Percentiles rank a stretch among this genome's conserved stretches.
Conservation (phyloP, 1,140 invertebrate genomes). For the Ridgeia piscesae region DNA sequence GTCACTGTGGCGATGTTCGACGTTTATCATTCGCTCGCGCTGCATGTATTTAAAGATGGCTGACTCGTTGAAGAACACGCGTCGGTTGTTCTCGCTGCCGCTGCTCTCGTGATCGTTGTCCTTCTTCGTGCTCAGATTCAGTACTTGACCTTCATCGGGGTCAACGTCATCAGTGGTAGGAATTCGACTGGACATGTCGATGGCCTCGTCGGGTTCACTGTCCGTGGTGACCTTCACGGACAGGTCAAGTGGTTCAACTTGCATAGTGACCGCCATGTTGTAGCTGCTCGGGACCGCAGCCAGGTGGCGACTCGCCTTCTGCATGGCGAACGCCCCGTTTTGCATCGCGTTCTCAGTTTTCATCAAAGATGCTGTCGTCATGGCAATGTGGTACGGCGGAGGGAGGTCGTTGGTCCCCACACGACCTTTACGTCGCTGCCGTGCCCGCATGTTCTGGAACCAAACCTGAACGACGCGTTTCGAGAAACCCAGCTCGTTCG, state of each 20-base stretch:
- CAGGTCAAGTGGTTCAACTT: conserved; percentile 76
- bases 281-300: neutral
- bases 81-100: conserved; percentile 25
- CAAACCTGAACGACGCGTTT: conserved; percentile 92
- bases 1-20: neutral
- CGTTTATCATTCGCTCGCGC: conserved; percentile 43
- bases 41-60: conserved; percentile 52
- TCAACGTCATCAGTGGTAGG: conserved; percentile 31
- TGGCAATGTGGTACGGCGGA: neutral
- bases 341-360: neutral
- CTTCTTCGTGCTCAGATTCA: conserved; percentile 45
- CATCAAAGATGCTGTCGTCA: neutral
- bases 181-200: conserved; percentile 32
- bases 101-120: neutral
- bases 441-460: conserved; percentile 96
- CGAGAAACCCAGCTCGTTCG: conserved; percentile 84
- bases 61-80: conserved; percentile 39
- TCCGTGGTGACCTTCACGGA: conserved; percentile 62
- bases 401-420: neutral
- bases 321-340: neutral
- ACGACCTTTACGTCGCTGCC: conserved; percentile 67
- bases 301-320: neutral
- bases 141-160: conserved; percentile 39
- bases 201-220: conserved; percentile 27
- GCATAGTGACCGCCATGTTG: conserved; percentile 7